Evolutionary conservation across 2,888 invertebrate species (phyloP), one percentile per base, ranked within the genome.

Genomic region (Ectobius pallidus): DNA sequence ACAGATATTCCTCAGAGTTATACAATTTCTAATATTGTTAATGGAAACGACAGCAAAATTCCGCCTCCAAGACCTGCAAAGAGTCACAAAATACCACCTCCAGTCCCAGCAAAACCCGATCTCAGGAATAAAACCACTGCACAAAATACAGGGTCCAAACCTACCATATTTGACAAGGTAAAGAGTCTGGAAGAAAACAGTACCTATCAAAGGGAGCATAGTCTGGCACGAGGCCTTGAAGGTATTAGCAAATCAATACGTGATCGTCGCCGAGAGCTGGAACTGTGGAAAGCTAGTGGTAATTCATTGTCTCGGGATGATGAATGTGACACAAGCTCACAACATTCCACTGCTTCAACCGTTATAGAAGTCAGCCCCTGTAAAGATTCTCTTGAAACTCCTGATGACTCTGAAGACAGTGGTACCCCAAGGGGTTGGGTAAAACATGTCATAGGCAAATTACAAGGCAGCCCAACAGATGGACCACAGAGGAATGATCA

Each of bases 401-500:
- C 77, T 14, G 75, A 75, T 73, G 78, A 78, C 55, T 78, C 77
- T 1, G 77, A 76, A 14, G 75, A 75, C 16, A 71, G 49, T 27
- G 72, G 72, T 2, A 68, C 72, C 73, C 80, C 83, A 3, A 87
- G 87, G 83, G 89, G 89, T 78, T 92, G 92, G 92, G 92, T 92
- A 0, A 90, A 90, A 79, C 89, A 91, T 78, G 90, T 92, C 78
- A 90, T 91, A 16, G 90, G 89, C 77, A 88, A 90, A 84, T 88
- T 92, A 80, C 91, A 92, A 77, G 80, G 78, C 14, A 46, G 55
- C 9, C 70, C 72, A 1, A 58, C 25, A 14, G 72, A 75, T 11
- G 63, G n/a, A 20, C 27, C 30, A 34, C 58, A 39, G 4, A 39
- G 22, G 18, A 34, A 52, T 20, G 42, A 52, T 18, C 34, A 69